phyloP scores from a whole-genome alignment of 2,113 vertebrate species.

The Turdus rufiventris region DNA sequence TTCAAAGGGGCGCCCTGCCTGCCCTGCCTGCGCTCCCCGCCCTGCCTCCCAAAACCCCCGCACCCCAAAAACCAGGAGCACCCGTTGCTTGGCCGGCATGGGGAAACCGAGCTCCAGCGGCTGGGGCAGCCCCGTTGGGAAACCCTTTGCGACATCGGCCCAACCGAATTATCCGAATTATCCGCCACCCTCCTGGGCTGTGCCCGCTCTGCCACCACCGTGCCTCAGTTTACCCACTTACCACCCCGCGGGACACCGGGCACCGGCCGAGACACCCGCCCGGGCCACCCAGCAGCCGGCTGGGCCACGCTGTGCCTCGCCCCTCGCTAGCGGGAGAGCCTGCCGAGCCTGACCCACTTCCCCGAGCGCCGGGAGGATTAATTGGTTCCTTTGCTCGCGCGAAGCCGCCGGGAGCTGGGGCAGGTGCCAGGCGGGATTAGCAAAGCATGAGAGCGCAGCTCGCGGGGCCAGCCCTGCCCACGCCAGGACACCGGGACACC shows the following conservation, averaged over 20 bases:
- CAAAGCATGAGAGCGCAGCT: constrained; percentile 48
- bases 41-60: background rate
- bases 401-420: constrained; percentile 55
- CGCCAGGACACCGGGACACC: background rate
- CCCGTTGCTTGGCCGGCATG: background rate
- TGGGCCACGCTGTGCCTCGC: background rate
- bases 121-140: background rate
- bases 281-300: constrained; percentile 23
- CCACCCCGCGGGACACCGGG: background rate
- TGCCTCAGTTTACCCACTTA: constrained; percentile 57
- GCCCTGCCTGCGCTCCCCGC: background rate
- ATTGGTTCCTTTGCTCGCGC: constrained; percentile 47
- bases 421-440: constrained; percentile 56
- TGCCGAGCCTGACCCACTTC: constrained; percentile 63
- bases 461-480: background rate
- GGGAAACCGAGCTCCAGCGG: constrained; percentile 7
- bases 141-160: constrained; percentile 34
- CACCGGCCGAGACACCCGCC: background rate
- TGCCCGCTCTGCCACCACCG: background rate
- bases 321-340: constrained; percentile 59
- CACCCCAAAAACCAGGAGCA: background rate
- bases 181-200: background rate
- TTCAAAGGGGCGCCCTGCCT: constrained; percentile 30
- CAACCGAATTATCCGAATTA: constrained; percentile 26
- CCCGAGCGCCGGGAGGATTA: constrained; percentile 45